Base-by-base conservation (phyloP, 2,888 invertebrate species). In the Rhamnusium bicolor region DNA sequence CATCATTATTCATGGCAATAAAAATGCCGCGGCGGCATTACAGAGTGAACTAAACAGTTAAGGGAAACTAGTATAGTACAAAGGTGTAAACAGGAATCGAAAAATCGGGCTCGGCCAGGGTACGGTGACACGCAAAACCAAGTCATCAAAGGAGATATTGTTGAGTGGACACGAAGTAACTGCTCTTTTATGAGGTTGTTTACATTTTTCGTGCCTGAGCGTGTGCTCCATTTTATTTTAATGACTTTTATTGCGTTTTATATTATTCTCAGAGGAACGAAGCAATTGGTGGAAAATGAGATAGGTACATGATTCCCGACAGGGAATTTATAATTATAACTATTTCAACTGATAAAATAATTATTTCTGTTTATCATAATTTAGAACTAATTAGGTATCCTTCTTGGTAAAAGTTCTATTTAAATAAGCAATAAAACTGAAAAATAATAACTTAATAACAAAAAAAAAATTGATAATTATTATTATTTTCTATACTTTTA, bases 131-230 rank as follows among this genome's bases (percentile, higher is more conserved):
- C 58, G 58, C 58, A 40, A 27, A 16, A 29, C 29, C n/a, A 10
- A 12, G 46, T n/a, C 19, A 61, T 16, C 18, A n/a, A n/a, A 29
- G 18, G 1, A 18, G 58, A 40, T 19, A n/a, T 14, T 19, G 61
- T 46, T 14, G 46, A 67, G 66, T 54, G 56, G 56, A 54, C 66
- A 51, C 21, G 40, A 14, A 32, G 21, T 67, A 67, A 56, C 66
- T 51, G 66, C 66, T 18, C 24, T 61, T 56, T 56, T 56, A 67
- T 56, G 56, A 56, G 54, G 66, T 46, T 67, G 66, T 67, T 67
- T 67, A 67, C 66, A 67, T 56, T 67, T 56, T 46, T 51, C 46
- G 29, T 32, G 51, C 32, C 24, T 4, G 32, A 16, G 66, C 66
- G 40, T 24, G 51, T n/a, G 29, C 27, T 24, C 56, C n/a, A 24